Conservation (phyloP, 2,113 vertebrate genomes). For the Pluvialis apricaria region DNA sequence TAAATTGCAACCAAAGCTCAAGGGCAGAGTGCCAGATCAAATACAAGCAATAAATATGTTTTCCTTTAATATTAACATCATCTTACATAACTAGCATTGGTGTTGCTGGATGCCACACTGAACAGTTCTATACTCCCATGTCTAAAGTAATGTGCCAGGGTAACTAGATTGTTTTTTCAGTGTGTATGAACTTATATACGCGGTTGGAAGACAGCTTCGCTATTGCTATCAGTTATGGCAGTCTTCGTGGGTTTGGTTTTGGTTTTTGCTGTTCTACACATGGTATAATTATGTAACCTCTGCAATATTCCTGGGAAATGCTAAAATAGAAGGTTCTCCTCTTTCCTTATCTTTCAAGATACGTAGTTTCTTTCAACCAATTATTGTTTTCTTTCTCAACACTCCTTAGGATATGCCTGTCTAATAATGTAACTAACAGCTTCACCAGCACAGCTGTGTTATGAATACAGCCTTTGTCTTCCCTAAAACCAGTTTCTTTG, state of each 20-base stretch:
- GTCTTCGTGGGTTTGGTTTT: neutral
- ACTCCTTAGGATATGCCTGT: neutral
- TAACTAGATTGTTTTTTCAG: neutral
- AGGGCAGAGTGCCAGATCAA: neutral
- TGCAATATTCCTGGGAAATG: neutral
- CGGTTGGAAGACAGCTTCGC: neutral
- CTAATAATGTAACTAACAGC: neutral
- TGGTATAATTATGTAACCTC: neutral
- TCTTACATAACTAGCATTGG: neutral
- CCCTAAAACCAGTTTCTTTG: neutral
- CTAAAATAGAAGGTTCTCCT: neutral
- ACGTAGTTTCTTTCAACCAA: neutral
- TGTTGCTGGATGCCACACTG: neutral
- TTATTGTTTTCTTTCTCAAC: neutral
- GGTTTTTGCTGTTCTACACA: neutral
- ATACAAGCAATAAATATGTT: neutral
- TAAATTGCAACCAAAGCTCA: neutral
- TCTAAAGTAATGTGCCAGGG: neutral
- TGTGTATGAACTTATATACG: neutral
- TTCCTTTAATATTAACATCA: neutral
- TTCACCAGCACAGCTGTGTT: neutral
- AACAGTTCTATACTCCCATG: rapidly evolving
- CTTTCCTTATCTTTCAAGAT: neutral
- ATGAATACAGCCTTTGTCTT: neutral
- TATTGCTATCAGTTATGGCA: neutral